phyloP scores from a whole-genome alignment of 2,888 invertebrate genomes.

The Agapostemon virescens region DNA sequence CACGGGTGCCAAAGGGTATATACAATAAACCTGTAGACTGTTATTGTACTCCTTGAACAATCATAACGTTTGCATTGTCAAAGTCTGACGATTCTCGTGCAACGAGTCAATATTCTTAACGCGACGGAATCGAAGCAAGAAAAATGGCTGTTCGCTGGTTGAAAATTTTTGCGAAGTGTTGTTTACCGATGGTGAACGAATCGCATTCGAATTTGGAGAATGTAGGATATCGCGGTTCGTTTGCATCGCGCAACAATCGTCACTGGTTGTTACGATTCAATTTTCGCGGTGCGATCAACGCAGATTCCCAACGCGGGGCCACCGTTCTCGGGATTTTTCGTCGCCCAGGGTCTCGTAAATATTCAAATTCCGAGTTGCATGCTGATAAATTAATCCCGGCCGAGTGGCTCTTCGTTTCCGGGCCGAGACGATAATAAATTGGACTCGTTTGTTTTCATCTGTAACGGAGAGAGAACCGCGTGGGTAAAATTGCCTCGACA shows the following conservation, averaged over 20 bases:
- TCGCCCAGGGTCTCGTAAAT: slow-evolving; percentile 24
- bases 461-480: slow-evolving; percentile 9
- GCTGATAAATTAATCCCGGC: slow-evolving; percentile 50
- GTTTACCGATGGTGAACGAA: not conserved
- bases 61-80: too few relatives aligned
- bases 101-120: too few relatives aligned
- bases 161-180: not conserved
- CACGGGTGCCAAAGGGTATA: too few relatives aligned
- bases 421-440: slow-evolving; percentile 45
- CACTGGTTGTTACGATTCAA: slow-evolving; percentile 20
- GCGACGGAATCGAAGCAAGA: not conserved
- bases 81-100: too few relatives aligned
- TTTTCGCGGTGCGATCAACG: slow-evolving; percentile 14
- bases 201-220: not conserved
- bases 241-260: not conserved
- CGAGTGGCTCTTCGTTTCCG: slow-evolving; percentile 32
- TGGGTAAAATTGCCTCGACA: slow-evolving; percentile 27
- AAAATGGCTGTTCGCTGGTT: not conserved
- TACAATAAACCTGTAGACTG: too few relatives aligned
- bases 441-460: slow-evolving; percentile 46
- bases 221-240: not conserved
- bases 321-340: slow-evolving; percentile 3
- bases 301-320: not conserved
- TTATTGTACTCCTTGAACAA: too few relatives aligned
- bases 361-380: slow-evolving; percentile 36